These are phyloP conservation scores for Rhabdomys pumilio DNA, from an alignment of 2,797 vertebrate genomes.

Conservation along the genomic window DNA sequence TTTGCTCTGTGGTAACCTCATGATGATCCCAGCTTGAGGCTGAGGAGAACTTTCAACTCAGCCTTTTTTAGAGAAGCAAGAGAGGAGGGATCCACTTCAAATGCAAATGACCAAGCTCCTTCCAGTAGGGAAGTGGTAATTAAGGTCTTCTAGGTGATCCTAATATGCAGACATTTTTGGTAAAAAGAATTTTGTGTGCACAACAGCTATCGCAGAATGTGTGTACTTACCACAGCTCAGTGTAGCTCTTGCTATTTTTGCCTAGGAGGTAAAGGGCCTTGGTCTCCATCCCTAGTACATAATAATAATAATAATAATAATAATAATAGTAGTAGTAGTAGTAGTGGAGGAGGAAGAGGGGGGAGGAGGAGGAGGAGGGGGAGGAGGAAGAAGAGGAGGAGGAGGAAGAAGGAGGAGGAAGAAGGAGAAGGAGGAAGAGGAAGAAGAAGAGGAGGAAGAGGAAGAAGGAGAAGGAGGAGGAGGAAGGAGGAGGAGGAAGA, in stretches of 20 bases:
- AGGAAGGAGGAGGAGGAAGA: too few species aligned
- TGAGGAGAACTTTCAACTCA: neutral
- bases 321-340: too few species aligned
- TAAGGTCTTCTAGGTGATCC: neutral
- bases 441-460: too few species aligned
- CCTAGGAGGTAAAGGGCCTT: neutral
- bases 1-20: neutral
- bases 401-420: too few species aligned
- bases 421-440: too few species aligned
- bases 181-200: neutral
- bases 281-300: neutral
- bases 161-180: neutral
- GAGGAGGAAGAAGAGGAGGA: too few species aligned
- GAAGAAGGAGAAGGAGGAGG: too few species aligned
- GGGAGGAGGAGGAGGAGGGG: too few species aligned
- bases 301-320: neutral
- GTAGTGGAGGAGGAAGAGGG: too few species aligned
- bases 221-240: neutral
- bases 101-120: neutral
- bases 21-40: neutral
- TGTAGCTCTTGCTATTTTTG: neutral
- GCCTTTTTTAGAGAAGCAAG: neutral
- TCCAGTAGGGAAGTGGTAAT: neutral
- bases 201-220: neutral
- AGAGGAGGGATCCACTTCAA: too few species aligned